phyloP scores from a whole-genome alignment of 2,888 invertebrate species.

The Apotomis betuletana region DNA sequence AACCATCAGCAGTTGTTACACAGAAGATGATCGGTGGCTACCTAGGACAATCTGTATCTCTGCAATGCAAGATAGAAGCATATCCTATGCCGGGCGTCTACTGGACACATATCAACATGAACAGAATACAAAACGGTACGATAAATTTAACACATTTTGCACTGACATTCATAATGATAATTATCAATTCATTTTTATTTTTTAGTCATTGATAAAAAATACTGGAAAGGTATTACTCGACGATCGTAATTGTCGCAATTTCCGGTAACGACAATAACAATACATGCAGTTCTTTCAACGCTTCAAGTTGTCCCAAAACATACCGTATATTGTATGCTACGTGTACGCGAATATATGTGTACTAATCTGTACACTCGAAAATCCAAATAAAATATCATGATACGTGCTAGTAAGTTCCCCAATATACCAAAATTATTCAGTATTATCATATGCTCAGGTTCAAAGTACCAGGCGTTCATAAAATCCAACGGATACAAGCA shows the following conservation, averaged over 20 bases:
- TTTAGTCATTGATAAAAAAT: too few species aligned
- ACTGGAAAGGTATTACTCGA: too few species aligned
- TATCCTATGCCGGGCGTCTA: conserved; percentile 88
- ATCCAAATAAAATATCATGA: too few species aligned
- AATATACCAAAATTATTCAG: not conserved
- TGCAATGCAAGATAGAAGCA: conserved; percentile 89
- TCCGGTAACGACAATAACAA: too few species aligned
- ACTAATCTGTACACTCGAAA: too few species aligned
- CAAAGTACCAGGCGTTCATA: conserved; percentile 64
- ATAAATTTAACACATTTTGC: not conserved
- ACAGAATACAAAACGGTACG: conserved; percentile 83
- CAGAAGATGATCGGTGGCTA: conserved; percentile 88
- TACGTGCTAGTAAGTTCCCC: not conserved
- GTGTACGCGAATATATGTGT: too few species aligned
- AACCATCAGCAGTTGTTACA: conserved; percentile 86
- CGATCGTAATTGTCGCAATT: too few species aligned
- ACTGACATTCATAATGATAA: too few species aligned
- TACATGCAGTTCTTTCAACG: too few species aligned
- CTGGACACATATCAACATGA: conserved; percentile 86
- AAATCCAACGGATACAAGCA: conserved; percentile 80
- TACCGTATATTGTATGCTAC: too few species aligned
- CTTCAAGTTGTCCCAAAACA: too few species aligned
- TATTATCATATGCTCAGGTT: conserved; percentile 47
- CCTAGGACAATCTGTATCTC: conserved; percentile 84
- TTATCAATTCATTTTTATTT: too few species aligned